Percentiles rank a stretch among this genome's conserved stretches.
Conservation (phyloP, 2,888 invertebrate species). For the Nomada ruficornis region DNA sequence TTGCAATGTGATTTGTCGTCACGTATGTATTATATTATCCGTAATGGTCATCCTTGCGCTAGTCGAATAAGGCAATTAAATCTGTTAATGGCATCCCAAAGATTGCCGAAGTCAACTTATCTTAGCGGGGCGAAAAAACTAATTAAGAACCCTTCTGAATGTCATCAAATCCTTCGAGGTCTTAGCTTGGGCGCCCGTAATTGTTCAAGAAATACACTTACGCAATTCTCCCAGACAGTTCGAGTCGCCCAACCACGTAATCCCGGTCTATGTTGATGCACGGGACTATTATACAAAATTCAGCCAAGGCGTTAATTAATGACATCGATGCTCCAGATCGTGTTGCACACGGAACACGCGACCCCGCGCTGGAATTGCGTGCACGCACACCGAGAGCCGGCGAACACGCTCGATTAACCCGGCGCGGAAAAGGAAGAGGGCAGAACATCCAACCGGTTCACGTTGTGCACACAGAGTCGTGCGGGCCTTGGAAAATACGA, state of each 20-base stretch:
- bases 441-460: background rate
- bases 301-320: slow-evolving; percentile 54
- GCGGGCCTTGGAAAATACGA: slow-evolving; percentile 35
- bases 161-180: too few relatives aligned
- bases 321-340: slow-evolving; percentile 33
- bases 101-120: too few relatives aligned
- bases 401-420: slow-evolving; percentile 33
- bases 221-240: slow-evolving; percentile 17
- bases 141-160: too few relatives aligned
- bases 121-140: too few relatives aligned
- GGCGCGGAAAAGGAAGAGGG: slow-evolving; percentile 29
- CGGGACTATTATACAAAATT: slow-evolving; percentile 32
- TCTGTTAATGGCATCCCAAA: too few relatives aligned
- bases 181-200: too few relatives aligned
- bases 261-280: slow-evolving; percentile 6
- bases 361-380: slow-evolving; percentile 19
- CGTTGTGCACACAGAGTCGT: background rate
- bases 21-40: too few relatives aligned
- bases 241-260: slow-evolving; percentile 19
- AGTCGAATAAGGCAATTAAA: too few relatives aligned
- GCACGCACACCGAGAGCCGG: slow-evolving; percentile 7
- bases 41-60: too few relatives aligned
- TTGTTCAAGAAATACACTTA: background rate
- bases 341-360: slow-evolving; percentile 9
- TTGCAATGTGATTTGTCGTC: too few relatives aligned